Evolutionary conservation across 2,113 vertebrate genomes (phyloP).

Genomic region (Sapajus apella): DNA sequence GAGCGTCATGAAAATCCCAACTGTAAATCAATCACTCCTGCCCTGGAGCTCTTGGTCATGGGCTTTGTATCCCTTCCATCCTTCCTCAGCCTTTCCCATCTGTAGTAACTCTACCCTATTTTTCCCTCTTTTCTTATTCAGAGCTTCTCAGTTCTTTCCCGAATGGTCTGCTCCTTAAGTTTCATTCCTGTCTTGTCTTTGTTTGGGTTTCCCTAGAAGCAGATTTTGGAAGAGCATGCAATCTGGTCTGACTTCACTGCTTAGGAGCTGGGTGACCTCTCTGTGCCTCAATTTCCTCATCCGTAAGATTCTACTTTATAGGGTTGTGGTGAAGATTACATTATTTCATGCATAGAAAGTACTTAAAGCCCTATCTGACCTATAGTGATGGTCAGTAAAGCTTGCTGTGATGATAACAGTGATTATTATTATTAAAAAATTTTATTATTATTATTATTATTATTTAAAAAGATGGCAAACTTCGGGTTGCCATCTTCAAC

Average conservation of each 20-base stretch:
- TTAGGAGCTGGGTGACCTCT: not conserved
- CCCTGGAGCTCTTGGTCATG: not conserved
- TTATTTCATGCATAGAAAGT: not conserved
- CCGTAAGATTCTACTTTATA: not conserved
- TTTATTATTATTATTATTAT: not conserved
- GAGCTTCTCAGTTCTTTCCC: not conserved
- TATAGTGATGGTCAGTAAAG: not conserved
- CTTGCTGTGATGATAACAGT: not conserved
- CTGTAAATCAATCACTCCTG: not conserved
- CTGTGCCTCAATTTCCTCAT: not conserved
- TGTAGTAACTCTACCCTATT: accelerated
- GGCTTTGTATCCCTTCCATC: accelerated
- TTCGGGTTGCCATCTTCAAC: not conserved
- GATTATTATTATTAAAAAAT: not conserved
- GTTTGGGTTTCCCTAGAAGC: not conserved
- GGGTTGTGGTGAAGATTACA: not conserved
- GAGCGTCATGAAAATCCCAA: not conserved
- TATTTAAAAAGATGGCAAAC: not conserved
- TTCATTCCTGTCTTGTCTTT: not conserved
- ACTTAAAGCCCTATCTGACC: not conserved
- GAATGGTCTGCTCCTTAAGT: not conserved
- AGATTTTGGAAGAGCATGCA: not conserved
- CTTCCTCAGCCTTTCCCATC: not conserved
- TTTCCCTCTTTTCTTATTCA: not conserved
- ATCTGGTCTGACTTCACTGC: not conserved